Percentiles rank a stretch among this genome's conserved stretches.
Conservation (phyloP, 2,797 vertebrate genomes). For the Rousettus madagascariensis region DNA sequence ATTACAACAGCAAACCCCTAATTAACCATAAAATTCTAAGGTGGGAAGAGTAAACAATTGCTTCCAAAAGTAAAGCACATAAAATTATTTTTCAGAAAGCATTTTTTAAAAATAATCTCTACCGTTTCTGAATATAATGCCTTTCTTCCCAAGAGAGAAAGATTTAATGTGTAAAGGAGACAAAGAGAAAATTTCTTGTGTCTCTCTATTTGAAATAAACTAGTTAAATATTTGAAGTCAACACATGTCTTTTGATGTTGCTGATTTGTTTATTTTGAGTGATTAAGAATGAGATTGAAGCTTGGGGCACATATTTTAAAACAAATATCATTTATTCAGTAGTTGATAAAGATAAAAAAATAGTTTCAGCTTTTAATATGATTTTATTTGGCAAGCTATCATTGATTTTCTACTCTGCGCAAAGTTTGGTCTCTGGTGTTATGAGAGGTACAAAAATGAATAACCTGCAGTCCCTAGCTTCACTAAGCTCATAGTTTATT, state of each 20-base stretch:
- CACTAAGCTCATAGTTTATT: neutral
- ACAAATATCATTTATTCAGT: neutral
- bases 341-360: neutral
- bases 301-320: neutral
- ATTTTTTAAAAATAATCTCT: neutral
- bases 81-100: neutral
- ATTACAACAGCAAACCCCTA: neutral
- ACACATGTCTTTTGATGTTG: neutral
- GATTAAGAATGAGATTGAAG: neutral
- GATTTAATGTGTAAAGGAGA: neutral
- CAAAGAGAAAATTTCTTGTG: neutral
- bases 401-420: neutral
- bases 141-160: neutral
- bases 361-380: neutral
- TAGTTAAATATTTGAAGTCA: neutral
- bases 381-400: constrained; percentile 28
- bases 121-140: neutral
- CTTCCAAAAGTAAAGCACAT: neutral
- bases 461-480: neutral
- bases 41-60: neutral
- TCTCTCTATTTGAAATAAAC: neutral
- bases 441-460: neutral
- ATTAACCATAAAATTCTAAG: neutral
- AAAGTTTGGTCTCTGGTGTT: neutral
- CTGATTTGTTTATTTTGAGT: neutral